Evolutionary conservation across 2,113 vertebrate species (phyloP), one percentile per base, ranked within the genome.

Genomic region (Pandion haliaetus): DNA sequence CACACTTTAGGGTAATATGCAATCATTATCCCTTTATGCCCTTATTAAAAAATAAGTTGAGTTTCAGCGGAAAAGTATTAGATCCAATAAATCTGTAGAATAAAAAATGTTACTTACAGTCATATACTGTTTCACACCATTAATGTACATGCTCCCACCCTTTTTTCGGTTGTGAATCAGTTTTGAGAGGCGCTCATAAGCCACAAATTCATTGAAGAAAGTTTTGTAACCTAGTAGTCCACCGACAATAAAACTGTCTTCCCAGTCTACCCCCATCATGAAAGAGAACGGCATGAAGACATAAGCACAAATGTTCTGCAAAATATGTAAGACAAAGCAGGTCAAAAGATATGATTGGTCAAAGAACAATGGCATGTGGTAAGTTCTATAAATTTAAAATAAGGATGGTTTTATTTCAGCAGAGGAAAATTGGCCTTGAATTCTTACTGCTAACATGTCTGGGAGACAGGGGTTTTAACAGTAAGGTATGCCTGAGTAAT

Each of bases 161-260:
- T 92, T 96, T 95, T 98, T 90, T 86, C 99, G 96, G 87, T 95
- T 98, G 38, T 96, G 92, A 65, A 99, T 99, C 55, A 98, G 65
- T 88, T 96, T 90, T 47, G 99, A 98, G 91, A 99, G 97, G 14
- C 97, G 98, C 76, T 99, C 95, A 71, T 98, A 99, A 87, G 99
- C 99, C 86, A 99, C 98, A 97, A 99, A 99, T 96, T 99, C 99
- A 97, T 99, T 99, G 95, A 99, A 98, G 96, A 99, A 99, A 31
- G 99, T 99, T 98, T 99, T 99, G 65, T 98, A 97, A 18, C 99
- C 99, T 69, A 99, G 97, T 71, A 99, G 98, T 94, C 98, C 98
- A 57, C 98, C 99, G 4, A 99, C 98, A 55, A 99, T 97, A 86
- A 99, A 99, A 87, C 98, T 99, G 94, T 99, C 99, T 93, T 99